Evolutionary conservation across 2,888 invertebrate genomes (phyloP).

Genomic region (Chrysolina oricalcia): DNA sequence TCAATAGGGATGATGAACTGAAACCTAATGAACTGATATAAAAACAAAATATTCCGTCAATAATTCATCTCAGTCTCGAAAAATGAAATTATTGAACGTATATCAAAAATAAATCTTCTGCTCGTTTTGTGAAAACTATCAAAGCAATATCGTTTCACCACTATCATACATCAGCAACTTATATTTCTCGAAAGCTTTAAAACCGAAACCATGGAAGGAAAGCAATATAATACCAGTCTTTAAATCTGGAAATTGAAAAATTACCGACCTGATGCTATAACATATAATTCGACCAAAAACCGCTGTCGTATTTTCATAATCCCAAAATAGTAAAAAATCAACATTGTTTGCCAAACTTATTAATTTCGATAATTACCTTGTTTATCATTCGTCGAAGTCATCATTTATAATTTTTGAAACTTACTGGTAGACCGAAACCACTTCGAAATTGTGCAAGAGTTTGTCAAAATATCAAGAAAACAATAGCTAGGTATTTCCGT

Average conservation of each 20-base stretch:
- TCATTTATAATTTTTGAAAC: neutral
- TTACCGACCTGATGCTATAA: too few species aligned
- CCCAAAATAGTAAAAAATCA: neutral
- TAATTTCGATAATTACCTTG: neutral
- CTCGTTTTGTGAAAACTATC: too few species aligned
- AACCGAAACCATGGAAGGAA: neutral
- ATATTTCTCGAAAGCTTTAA: neutral
- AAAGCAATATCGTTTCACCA: too few species aligned
- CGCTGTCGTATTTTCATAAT: neutral
- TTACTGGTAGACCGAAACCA: neutral
- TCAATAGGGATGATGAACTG: too few species aligned
- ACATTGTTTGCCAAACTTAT: neutral
- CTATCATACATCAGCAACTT: neutral
- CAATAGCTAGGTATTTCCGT: slow-evolving; percentile 15
- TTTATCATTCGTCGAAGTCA: neutral
- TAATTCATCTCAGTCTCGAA: too few species aligned
- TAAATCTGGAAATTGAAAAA: too few species aligned
- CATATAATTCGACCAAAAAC: neutral
- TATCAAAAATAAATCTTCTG: too few species aligned
- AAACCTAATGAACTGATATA: too few species aligned
- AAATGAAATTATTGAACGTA: too few species aligned
- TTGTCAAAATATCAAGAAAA: slow-evolving; percentile 20
- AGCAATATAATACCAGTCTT: too few species aligned
- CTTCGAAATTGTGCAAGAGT: slow-evolving; percentile 7
- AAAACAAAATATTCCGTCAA: too few species aligned